Conservation (phyloP, 2,888 invertebrate species). For the Ectemnius continuus region DNA sequence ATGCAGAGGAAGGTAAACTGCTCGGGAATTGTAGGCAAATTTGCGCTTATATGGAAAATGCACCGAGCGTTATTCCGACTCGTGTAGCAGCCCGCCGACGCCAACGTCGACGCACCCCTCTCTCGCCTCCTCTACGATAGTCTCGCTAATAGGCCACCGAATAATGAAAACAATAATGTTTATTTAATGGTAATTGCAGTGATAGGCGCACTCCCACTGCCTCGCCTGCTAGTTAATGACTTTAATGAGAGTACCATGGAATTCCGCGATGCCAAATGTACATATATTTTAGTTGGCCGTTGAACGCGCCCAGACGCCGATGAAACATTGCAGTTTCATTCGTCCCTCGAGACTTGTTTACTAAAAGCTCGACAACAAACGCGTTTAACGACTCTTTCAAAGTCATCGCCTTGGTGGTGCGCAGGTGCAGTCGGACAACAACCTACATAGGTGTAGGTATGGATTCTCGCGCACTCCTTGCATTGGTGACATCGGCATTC, state of each 20-base stretch:
- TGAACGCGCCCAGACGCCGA: too few relatives aligned
- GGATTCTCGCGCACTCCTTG: not conserved
- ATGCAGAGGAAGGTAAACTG: not conserved
- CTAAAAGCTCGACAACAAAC: too few relatives aligned
- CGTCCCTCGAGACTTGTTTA: too few relatives aligned
- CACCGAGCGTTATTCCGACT: not conserved
- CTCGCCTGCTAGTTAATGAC: not conserved
- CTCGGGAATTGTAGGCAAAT: conserved; percentile 1
- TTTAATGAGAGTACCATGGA: conserved; percentile 3
- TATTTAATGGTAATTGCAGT: conserved; percentile 6
- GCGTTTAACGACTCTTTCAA: not conserved
- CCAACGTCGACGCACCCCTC: not conserved
- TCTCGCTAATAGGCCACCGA: not conserved
- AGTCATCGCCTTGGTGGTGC: not conserved
- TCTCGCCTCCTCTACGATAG: not conserved
- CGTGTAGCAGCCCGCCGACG: not conserved
- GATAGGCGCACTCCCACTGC: not conserved
- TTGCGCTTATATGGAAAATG: conserved; percentile 3
- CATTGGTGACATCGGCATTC: conserved; percentile 31
- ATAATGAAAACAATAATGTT: not conserved
- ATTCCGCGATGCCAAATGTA: not conserved
- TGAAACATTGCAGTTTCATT: too few relatives aligned
- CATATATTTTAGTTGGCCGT: too few relatives aligned
- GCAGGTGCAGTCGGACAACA: not conserved
- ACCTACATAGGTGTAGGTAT: too few relatives aligned